Evolutionary conservation across 53 echinoderm and acorn worm species (phyloP).

Genomic region (Patiria pectinifera): DNA sequence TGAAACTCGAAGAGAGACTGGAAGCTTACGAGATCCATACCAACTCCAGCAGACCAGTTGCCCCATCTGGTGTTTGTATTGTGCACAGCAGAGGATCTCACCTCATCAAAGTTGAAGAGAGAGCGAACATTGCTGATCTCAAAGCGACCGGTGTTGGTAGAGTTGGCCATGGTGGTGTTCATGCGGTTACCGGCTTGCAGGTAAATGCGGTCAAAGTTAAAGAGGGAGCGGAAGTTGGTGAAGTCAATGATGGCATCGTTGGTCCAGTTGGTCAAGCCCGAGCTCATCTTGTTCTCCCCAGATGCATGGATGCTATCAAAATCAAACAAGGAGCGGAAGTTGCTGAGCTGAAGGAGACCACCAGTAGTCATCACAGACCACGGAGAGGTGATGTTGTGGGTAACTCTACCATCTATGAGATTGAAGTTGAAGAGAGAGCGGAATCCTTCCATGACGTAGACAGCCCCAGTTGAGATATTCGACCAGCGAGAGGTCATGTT

Average conservation of each 20-base stretch:
- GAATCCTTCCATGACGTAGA: constrained; percentile 64
- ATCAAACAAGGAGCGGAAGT: constrained; percentile 71
- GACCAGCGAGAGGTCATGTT: constrained; percentile 59
- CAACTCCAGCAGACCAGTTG: constrained; percentile 50
- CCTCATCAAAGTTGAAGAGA: constrained; percentile 58
- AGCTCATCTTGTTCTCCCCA: constrained; percentile 53
- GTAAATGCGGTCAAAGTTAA: constrained; percentile 74
- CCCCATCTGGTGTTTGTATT: constrained; percentile 34
- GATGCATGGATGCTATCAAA: constrained; percentile 58
- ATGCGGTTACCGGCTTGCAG: constrained; percentile 34
- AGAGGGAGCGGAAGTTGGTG: constrained; percentile 64
- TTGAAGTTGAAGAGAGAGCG: constrained; percentile 41
- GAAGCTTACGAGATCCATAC: constrained; percentile 45
- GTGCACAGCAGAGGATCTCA: constrained; percentile 51
- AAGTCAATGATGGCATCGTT: constrained; percentile 46
- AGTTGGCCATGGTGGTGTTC: constrained; percentile 34
- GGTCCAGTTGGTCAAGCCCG: constrained; percentile 61
- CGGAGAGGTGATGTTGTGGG: constrained; percentile 58
- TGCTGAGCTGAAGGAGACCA: constrained; percentile 63
- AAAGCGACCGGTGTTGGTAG: constrained; percentile 43
- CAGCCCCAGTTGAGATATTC: constrained; percentile 64
- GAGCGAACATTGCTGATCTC: constrained; percentile 55
- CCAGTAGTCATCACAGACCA: constrained; percentile 58
- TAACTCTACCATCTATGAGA: constrained; percentile 30
- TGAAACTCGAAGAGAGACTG: constrained; percentile 56